Base-by-base conservation (phyloP, 2,797 vertebrate species). In the Vultur gryphus region DNA sequence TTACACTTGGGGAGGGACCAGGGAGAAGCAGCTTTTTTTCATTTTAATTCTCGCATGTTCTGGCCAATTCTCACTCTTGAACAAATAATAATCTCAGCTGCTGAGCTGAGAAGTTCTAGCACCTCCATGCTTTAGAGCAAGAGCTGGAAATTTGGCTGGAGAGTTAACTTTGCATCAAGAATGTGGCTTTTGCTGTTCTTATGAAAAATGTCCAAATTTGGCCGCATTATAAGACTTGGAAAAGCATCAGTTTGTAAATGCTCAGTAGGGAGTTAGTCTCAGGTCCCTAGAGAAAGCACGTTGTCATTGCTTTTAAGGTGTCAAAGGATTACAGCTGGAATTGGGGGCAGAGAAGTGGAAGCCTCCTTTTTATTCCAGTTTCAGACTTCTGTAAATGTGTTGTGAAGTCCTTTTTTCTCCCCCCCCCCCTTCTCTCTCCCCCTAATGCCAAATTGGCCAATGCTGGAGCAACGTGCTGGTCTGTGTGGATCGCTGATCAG, bases 141-240 rank as follows among this genome's bases (percentile, higher is more conserved):
- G 75, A 90, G 44, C 39, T 59, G 84, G 41, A 77, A 89, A 80
- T 94, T 90, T 89, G 87, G 28, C 91, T 76, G 37, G 73, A 77
- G 43, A 80, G 35, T 90, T 88, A 86, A 82, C 49, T 94, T 76
- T 70, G 35, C 46, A 70, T 81, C 49, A 72, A 69, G 89, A 95
- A 66, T 62, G 62, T 76, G 73, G 61, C 83, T 87, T 94, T 95
- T 95, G 77, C 69, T 86, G 20, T 73, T 84, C 54, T 51, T 66
- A 76, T 14, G 48, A 80, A 94, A 94, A 94, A 94, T 84, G 58
- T 78, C 91, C 91, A 90, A 94, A 95, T 95, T 96, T 93, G 88
- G 85, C 88, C 55, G 43, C 62, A 24, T 73, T 70, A 7, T 84
- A 94, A 79, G 71, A 76, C 84, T 90, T 97, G 90, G 90, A 94